A percentile compares a stretch with the other conserved stretches of the same genome.
Evolutionary conservation across 1,140 invertebrate species (phyloP).

Genomic region (Lepidostoma basale): DNA sequence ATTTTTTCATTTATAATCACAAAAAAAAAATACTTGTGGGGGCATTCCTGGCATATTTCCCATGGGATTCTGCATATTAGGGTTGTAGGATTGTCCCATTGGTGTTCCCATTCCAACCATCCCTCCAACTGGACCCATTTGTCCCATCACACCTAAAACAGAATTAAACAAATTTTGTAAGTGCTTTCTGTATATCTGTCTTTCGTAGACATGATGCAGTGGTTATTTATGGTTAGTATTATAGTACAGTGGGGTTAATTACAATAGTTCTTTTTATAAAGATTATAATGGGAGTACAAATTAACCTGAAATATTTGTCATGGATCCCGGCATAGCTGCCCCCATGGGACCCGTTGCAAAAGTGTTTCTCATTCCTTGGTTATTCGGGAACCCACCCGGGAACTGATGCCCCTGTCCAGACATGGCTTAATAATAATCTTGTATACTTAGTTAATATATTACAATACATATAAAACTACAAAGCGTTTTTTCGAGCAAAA

Average conservation of each 20-base stretch:
- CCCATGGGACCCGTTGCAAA: constrained; percentile 56
- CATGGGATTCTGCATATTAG: constrained; percentile 58
- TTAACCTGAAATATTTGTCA: constrained; percentile 55
- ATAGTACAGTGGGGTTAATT: too few relatives aligned
- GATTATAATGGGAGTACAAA: too few relatives aligned
- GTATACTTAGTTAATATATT: too few relatives aligned
- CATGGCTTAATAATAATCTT: constrained; percentile 47
- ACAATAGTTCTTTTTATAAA: too few relatives aligned
- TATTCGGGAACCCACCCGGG: constrained; percentile 56
- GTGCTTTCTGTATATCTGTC: too few relatives aligned
- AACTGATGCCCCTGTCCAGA: constrained; percentile 59
- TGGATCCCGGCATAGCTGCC: constrained; percentile 52
- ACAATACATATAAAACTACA: too few relatives aligned
- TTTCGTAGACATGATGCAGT: too few relatives aligned
- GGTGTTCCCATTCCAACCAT: constrained; percentile 59
- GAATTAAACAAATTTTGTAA: too few relatives aligned
- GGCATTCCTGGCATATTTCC: constrained; percentile 57
- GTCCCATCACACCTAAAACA: constrained; percentile 58
- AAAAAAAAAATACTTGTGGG: constrained; percentile 50
- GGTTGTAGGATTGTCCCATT: constrained; percentile 58
- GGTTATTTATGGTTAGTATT: too few relatives aligned
- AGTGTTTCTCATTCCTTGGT: constrained; percentile 54
- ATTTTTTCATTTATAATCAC: too few relatives aligned
- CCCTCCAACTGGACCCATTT: constrained; percentile 51
- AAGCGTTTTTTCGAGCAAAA: too few relatives aligned